phyloP scores from a whole-genome alignment of 2,888 invertebrate species.

The Lasioglossum marginatum region DNA sequence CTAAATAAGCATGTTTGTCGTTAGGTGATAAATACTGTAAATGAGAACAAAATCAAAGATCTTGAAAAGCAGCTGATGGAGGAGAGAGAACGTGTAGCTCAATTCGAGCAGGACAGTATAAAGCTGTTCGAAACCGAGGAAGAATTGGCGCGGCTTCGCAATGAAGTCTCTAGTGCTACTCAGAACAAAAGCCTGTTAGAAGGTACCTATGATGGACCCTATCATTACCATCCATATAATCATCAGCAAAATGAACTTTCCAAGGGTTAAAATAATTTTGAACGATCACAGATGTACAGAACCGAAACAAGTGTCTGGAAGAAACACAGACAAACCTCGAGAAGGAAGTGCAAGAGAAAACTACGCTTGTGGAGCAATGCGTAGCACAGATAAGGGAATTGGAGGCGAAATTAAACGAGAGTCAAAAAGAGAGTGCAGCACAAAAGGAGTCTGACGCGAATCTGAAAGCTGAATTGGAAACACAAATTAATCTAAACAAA shows the following conservation, averaged over 20 bases:
- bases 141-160: slow-evolving; percentile 87
- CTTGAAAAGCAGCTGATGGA: slow-evolving; percentile 84
- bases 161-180: slow-evolving; percentile 85
- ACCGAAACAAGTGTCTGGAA: slow-evolving; percentile 79
- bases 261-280: neutral
- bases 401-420: slow-evolving; percentile 74
- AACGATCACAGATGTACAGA: slow-evolving; percentile 72
- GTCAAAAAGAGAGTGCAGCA: slow-evolving; percentile 71
- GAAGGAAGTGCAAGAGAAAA: slow-evolving; percentile 79
- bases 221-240: neutral
- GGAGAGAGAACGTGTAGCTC: slow-evolving; percentile 85
- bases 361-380: slow-evolving; percentile 79
- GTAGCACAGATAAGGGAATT: slow-evolving; percentile 77
- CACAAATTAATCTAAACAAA: slow-evolving; percentile 82
- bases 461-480: slow-evolving; percentile 81
- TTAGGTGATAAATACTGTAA: slow-evolving; percentile 85
- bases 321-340: slow-evolving; percentile 81
- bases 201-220: slow-evolving; percentile 59
- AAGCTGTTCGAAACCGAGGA: slow-evolving; percentile 89
- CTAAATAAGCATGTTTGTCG: slow-evolving; percentile 63
- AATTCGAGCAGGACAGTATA: slow-evolving; percentile 86
- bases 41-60: slow-evolving; percentile 85
- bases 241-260: neutral
- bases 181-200: slow-evolving; percentile 65
- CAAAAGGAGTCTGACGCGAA: slow-evolving; percentile 73